phyloP scores from a whole-genome alignment of 2,797 vertebrate genomes.

The Enteromius paludinosus region DNA sequence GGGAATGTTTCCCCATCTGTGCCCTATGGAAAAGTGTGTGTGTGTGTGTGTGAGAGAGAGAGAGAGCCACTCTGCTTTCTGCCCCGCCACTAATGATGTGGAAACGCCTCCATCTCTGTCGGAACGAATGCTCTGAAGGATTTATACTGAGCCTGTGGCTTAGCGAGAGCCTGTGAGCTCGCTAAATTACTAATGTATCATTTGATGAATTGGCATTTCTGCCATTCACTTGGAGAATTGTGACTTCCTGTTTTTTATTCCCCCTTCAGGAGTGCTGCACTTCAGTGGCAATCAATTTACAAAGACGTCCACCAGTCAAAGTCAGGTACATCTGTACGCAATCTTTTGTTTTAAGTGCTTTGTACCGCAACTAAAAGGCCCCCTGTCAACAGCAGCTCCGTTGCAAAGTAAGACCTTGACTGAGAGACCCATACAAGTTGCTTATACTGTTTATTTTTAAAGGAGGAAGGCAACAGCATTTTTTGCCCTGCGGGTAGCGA shows the following conservation, averaged over 20 bases:
- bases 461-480: constrained; percentile 43
- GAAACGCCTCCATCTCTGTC: constrained; percentile 52
- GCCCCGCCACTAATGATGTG: constrained; percentile 49
- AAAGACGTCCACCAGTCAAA: constrained; percentile 27
- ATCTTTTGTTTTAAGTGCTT: constrained; percentile 47
- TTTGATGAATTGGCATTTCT: constrained; percentile 31
- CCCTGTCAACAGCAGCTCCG: constrained; percentile 36
- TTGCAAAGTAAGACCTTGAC: constrained; percentile 46
- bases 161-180: constrained; percentile 12
- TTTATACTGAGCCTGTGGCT: constrained; percentile 32
- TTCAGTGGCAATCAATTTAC: constrained; percentile 35
- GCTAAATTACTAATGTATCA: constrained; percentile 39
- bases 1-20: constrained; percentile 38
- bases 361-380: constrained; percentile 41
- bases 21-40: constrained; percentile 40
- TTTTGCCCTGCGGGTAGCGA: constrained; percentile 57
- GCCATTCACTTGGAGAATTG: constrained; percentile 15
- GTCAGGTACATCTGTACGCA: constrained; percentile 32
- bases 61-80: constrained; percentile 30
- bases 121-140: constrained; percentile 43
- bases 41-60: constrained; percentile 35
- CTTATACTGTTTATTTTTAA: constrained; percentile 58
- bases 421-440: constrained; percentile 55
- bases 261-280: constrained; percentile 1
- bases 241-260: constrained; percentile 9